phyloP scores from a whole-genome alignment of 2,888 invertebrate genomes.

The Polia nebulosa region DNA sequence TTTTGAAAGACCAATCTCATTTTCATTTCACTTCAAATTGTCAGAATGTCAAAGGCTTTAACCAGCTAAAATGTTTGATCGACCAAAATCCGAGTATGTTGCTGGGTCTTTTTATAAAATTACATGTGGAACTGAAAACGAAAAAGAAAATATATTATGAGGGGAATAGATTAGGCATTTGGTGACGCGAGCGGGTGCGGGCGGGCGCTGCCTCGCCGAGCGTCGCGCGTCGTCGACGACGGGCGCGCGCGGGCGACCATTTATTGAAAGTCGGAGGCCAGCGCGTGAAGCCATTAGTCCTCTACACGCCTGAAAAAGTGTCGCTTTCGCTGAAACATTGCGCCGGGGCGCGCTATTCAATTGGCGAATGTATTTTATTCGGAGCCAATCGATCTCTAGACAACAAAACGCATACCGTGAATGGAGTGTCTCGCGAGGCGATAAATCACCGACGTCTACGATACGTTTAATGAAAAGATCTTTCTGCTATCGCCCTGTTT shows the following conservation, averaged over 20 bases:
- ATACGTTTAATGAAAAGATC: constrained; percentile 89
- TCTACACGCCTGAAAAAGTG: constrained; percentile 86
- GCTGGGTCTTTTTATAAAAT: constrained; percentile 52
- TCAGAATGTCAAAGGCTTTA: constrained; percentile 48
- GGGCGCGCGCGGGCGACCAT: constrained; percentile 75
- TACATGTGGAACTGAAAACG: constrained; percentile 63
- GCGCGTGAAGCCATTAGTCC: constrained; percentile 88
- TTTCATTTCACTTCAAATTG: constrained; percentile 51
- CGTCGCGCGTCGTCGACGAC: constrained; percentile 45
- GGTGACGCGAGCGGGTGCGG: constrained; percentile 63
- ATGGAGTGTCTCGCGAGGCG: constrained; percentile 87
- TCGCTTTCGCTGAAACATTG: constrained; percentile 88
- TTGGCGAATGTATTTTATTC: constrained; percentile 90
- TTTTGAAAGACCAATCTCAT: constrained; percentile 27
- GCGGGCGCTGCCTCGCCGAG: constrained; percentile 18
- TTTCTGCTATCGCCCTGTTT: constrained; percentile 80
- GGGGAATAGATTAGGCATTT: constrained; percentile 80
- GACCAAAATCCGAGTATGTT: constrained; percentile 40
- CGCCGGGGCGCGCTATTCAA: constrained; percentile 85
- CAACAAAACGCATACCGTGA: constrained; percentile 88
- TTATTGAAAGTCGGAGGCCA: constrained; percentile 88
- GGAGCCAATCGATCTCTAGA: constrained; percentile 87
- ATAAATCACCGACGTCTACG: constrained; percentile 87
- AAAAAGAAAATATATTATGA: constrained; percentile 66
- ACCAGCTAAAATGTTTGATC: constrained; percentile 46